Percentiles rank a stretch among this genome's conserved stretches.
These are phyloP conservation scores for Prionace glauca DNA, from an alignment of 2,797 vertebrate species.

Conservation along the genomic window DNA sequence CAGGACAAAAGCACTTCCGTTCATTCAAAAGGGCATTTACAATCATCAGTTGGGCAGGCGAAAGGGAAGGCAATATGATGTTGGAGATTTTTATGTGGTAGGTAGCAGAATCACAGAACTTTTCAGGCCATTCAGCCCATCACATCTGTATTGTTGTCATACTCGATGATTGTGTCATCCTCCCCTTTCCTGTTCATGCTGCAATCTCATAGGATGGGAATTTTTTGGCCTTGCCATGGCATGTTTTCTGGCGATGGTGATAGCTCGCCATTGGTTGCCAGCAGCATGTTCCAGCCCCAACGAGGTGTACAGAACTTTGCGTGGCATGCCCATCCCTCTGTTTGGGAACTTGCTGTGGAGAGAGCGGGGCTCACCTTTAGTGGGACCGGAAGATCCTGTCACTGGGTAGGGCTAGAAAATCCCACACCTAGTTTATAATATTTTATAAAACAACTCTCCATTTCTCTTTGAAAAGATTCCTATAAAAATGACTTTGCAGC, in stretches of 20 bases:
- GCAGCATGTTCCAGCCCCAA: too few species aligned
- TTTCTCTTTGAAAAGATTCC: background rate
- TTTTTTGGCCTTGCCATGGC: too few species aligned
- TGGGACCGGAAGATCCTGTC: too few species aligned
- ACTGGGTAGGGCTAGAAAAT: too few species aligned
- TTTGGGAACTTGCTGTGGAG: too few species aligned
- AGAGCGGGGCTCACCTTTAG: too few species aligned
- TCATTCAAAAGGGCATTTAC: conserved; percentile 62
- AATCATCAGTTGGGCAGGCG: conserved; percentile 55
- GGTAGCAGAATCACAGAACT: conserved; percentile 43
- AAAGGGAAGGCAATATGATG: conserved; percentile 54
- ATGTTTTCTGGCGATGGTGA: too few species aligned
- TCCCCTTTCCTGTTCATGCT: background rate
- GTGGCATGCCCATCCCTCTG: too few species aligned
- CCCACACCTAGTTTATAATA: background rate
- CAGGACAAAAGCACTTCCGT: conserved; percentile 63
- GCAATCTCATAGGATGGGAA: too few species aligned
- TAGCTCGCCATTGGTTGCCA: too few species aligned
- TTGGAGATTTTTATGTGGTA: conserved; percentile 59
- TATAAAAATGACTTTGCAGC: background rate
- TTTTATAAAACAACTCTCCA: background rate
- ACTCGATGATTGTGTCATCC: background rate
- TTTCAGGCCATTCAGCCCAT: background rate
- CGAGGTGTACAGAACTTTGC: too few species aligned
- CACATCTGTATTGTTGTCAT: background rate